A percentile compares a stretch with the other conserved stretches of the same genome.
These are phyloP conservation scores for Oscheius sp. DNA, from an alignment of 1,140 invertebrate species.

Conservation along the genomic window DNA sequence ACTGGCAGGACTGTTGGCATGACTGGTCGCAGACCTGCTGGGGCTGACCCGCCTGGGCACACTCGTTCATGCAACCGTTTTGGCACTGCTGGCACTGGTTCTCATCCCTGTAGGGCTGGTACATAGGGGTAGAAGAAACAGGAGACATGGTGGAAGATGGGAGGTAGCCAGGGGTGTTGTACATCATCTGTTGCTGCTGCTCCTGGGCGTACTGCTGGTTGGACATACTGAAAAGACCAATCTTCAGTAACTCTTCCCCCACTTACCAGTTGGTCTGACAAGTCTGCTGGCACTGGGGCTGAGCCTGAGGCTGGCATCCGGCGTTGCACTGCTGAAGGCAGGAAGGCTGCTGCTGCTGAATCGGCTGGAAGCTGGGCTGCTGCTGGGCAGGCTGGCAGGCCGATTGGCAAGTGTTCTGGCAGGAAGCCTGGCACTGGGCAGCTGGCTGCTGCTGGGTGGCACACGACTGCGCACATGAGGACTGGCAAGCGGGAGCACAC, in stretches of 20 bases:
- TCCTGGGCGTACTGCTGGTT: slow-evolving; percentile 1
- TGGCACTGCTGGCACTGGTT: not conserved
- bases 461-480: not conserved
- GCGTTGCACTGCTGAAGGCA: not conserved
- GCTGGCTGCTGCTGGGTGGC: slow-evolving; percentile 3
- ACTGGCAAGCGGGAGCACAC: slow-evolving; percentile 3
- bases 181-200: slow-evolving; percentile 9
- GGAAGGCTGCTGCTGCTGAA: not conserved
- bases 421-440: not conserved
- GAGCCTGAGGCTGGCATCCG: not conserved
- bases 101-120: slow-evolving; percentile 9
- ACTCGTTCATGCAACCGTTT: not conserved
- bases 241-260: not conserved
- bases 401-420: not conserved
- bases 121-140: not conserved
- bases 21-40: not conserved
- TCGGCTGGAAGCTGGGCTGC: not conserved
- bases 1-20: slow-evolving; percentile 10
- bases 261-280: not conserved
- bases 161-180: slow-evolving; percentile 3
- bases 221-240: no score
- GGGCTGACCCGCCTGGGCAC: not conserved
- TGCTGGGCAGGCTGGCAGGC: slow-evolving; percentile 4
- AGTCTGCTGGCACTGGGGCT: not conserved
- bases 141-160: slow-evolving; percentile 14